Conservation (phyloP, 2,113 vertebrate species). For the Dicerorhinus sumatrensis region DNA sequence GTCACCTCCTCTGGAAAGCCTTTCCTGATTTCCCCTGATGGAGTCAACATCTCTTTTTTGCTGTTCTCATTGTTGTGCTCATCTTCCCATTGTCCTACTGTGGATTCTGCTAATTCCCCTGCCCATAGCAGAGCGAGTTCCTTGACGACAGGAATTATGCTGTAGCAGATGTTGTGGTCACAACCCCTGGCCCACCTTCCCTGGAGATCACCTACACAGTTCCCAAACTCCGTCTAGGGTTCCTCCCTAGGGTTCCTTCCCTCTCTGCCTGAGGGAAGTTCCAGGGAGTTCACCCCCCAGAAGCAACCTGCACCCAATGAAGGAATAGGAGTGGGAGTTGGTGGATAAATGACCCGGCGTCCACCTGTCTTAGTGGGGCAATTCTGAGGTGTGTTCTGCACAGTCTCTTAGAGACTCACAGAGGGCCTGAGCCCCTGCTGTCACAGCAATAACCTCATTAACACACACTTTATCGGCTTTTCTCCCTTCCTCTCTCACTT, state of each 20-base stretch:
- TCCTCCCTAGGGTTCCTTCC: neutral
- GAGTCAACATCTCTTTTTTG: neutral
- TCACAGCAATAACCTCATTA: neutral
- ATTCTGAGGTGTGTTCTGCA: neutral
- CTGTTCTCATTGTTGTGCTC: neutral
- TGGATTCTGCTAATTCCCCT: neutral
- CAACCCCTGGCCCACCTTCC: neutral
- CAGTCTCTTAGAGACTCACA: neutral
- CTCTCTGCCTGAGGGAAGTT: neutral
- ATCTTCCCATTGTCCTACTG: neutral
- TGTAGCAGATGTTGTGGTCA: neutral
- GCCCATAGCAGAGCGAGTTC: neutral
- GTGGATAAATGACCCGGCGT: too few species aligned
- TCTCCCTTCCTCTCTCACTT: neutral
- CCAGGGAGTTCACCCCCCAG: neutral
- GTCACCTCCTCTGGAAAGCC: neutral
- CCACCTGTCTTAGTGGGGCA: neutral
- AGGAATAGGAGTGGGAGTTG: neutral
- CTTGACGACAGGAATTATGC: neutral
- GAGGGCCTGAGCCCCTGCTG: accelerated
- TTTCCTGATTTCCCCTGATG: neutral
- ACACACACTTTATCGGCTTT: neutral
- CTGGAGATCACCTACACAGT: neutral
- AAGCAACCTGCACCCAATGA: neutral
- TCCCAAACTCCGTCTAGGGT: neutral